Percentiles rank a stretch among this genome's conserved stretches.
Evolutionary conservation across 2,113 vertebrate species (phyloP).

Genomic region (Rhinopomastus cyanomelas): DNA sequence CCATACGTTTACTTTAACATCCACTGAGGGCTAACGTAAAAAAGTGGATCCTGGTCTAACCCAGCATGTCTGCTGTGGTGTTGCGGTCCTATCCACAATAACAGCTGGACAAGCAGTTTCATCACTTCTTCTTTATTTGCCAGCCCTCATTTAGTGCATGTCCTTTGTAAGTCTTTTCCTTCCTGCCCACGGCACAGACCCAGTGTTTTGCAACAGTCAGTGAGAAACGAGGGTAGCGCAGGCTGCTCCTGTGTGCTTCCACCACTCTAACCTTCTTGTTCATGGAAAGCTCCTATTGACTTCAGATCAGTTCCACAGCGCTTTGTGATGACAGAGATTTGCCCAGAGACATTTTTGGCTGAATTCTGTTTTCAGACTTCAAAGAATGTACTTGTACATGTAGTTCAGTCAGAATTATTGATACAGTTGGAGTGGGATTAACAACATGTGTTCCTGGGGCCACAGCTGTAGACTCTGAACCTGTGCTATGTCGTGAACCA

Average conservation of each 20-base stretch:
- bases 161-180: not conserved
- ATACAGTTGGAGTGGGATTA: slow-evolving; percentile 40
- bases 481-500: not conserved
- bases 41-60: not conserved
- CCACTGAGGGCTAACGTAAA: not conserved
- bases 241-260: not conserved
- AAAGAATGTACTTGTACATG: slow-evolving; percentile 11
- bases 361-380: slow-evolving; percentile 48
- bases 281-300: slow-evolving; percentile 45
- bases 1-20: not conserved
- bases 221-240: not conserved
- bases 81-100: not conserved
- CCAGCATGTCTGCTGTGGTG: not conserved
- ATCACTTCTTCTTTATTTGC: not conserved
- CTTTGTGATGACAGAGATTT: slow-evolving; percentile 49
- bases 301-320: slow-evolving; percentile 32
- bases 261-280: not conserved
- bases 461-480: not conserved
- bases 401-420: slow-evolving; percentile 65
- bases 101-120: not conserved
- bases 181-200: not conserved
- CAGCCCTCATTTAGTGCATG: not conserved
- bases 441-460: slow-evolving; percentile 15
- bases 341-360: slow-evolving; percentile 46
- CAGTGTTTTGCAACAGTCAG: not conserved